A percentile compares a stretch with the other conserved stretches of the same genome.
These are phyloP conservation scores for Heterodera carotae DNA, from an alignment of 1,140 invertebrate species.

Conservation along the genomic window DNA sequence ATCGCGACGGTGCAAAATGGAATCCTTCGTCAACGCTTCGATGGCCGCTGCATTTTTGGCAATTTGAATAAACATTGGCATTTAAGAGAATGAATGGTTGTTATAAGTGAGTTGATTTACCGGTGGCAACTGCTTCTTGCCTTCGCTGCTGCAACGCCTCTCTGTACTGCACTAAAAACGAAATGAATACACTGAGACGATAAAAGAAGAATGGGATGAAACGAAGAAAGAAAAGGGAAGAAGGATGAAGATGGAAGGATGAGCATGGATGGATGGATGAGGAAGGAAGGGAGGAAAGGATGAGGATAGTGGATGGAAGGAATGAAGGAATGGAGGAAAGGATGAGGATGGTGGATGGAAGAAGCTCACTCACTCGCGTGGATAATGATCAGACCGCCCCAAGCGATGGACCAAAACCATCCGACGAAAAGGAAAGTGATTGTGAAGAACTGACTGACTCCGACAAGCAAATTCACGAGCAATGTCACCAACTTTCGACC, in stretches of 20 bases:
- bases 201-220: background rate
- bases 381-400: conserved; percentile 85
- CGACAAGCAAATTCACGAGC: conserved; percentile 81
- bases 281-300: too few species aligned
- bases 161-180: conserved; percentile 63
- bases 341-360: background rate
- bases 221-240: too few species aligned
- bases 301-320: too few species aligned
- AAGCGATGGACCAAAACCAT: conserved; percentile 95
- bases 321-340: too few species aligned
- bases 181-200: conserved; percentile 9
- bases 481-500: conserved; percentile 73
- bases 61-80: background rate
- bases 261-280: background rate
- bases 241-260: background rate
- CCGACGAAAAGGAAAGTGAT: conserved; percentile 91
- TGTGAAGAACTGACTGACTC: conserved; percentile 82
- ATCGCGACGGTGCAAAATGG: conserved; percentile 63
- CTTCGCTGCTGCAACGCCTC: conserved; percentile 64
- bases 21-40: conserved; percentile 65
- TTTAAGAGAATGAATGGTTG: background rate
- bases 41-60: conserved; percentile 55
- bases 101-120: background rate
- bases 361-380: conserved; percentile 69
- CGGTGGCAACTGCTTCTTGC: conserved; percentile 65